These are phyloP conservation scores for Eumaeus atala DNA, from an alignment of 1,140 invertebrate species.

Conservation along the genomic window DNA sequence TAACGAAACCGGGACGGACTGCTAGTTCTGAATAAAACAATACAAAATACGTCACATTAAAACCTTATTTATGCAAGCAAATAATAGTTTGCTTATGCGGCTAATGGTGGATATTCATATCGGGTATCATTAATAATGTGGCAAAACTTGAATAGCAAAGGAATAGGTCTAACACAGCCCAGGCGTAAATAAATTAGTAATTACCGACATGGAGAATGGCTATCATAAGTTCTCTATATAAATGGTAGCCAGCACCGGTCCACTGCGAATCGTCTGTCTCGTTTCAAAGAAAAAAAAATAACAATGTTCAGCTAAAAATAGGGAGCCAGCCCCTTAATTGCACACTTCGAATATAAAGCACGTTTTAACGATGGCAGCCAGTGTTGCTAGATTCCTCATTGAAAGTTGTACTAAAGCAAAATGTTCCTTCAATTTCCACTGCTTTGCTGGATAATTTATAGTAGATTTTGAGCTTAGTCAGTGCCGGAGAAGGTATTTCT, in stretches of 20 bases:
- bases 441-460: no score
- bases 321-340: conserved; percentile 54
- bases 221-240: conserved; percentile 14
- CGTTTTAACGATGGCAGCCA: conserved; percentile 49
- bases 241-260: conserved; percentile 38
- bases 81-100: not conserved
- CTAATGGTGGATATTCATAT: not conserved
- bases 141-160: conserved; percentile 1
- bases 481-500: no score
- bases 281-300: conserved; percentile 41
- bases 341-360: conserved; percentile 60
- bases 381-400: not conserved
- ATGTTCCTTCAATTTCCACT: no score
- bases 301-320: conserved; percentile 57
- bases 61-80: not conserved
- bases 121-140: not conserved
- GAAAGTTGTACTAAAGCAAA: not conserved
- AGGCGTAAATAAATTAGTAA: conserved; percentile 4
- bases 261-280: conserved; percentile 22
- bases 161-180: not conserved
- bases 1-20: no score
- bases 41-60: not conserved
- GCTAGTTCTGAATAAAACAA: no score
- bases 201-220: conserved; percentile 4
- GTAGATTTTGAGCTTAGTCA: no score